Evolutionary conservation across 2,888 invertebrate genomes (phyloP).

Genomic region (Amblyteles armatorius): DNA sequence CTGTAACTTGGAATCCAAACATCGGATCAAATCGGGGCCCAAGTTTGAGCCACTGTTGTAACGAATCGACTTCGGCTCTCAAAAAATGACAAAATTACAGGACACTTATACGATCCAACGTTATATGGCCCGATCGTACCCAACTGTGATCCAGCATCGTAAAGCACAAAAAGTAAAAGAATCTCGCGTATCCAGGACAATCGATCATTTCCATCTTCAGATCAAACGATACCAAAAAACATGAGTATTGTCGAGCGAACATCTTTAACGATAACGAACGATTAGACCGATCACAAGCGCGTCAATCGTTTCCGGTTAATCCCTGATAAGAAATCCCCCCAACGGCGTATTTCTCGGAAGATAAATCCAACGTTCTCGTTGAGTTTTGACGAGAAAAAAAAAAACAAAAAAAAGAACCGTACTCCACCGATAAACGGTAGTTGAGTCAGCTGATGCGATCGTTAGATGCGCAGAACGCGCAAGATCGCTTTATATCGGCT

Average conservation of each 20-base stretch:
- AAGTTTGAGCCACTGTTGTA: no score
- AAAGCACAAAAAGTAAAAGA: neutral
- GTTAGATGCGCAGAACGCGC: conserved; percentile 38
- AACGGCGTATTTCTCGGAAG: neutral
- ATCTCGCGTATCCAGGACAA: neutral
- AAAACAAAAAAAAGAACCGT: neutral
- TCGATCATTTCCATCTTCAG: neutral
- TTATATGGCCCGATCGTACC: no score
- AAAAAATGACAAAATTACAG: neutral
- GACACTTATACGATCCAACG: no score
- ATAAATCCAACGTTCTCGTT: neutral
- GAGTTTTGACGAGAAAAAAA: neutral
- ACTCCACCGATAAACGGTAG: neutral
- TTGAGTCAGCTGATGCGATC: conserved; percentile 19
- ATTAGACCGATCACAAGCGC: conserved; percentile 27
- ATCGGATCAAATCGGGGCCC: no score
- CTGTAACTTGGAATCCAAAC: no score
- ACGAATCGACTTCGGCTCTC: neutral
- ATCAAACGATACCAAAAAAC: conserved; percentile 32
- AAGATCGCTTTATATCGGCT: conserved; percentile 44
- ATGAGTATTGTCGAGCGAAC: neutral
- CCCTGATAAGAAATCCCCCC: conserved; percentile 27
- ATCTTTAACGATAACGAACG: neutral
- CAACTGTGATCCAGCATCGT: neutral
- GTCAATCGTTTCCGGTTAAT: conserved; percentile 55